These are phyloP conservation scores for Gouania willdenowi DNA, from an alignment of 2,797 vertebrate species.

Conservation along the genomic window DNA sequence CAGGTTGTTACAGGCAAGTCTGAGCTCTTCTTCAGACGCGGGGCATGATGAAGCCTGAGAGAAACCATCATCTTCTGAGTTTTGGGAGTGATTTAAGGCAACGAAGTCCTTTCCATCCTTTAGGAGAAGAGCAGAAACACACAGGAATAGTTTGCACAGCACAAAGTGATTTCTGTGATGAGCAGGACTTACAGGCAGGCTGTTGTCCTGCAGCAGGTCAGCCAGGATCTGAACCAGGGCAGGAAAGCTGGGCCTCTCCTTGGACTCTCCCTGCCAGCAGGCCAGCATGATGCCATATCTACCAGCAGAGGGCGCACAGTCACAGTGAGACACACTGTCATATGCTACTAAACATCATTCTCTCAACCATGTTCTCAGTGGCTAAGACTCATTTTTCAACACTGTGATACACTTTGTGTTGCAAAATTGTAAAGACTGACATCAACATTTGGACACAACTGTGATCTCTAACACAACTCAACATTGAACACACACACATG, in stretches of 20 bases:
- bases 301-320: slow-evolving; percentile 58
- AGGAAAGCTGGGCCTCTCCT: slow-evolving; percentile 88
- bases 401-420: no score
- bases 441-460: no score
- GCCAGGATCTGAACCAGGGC: slow-evolving; percentile 91
- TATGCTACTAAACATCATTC: no score
- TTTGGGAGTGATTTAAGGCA: slow-evolving; percentile 83
- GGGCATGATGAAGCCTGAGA: slow-evolving; percentile 87
- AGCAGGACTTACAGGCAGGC: slow-evolving; percentile 77
- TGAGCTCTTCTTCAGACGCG: slow-evolving; percentile 82
- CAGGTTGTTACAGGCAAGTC: slow-evolving; percentile 80
- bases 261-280: slow-evolving; percentile 95
- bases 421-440: no score
- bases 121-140: not conserved
- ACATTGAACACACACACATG: no score
- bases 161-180: not conserved
- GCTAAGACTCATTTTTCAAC: no score
- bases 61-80: slow-evolving; percentile 92
- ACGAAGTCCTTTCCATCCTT: slow-evolving; percentile 87
- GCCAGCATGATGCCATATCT: slow-evolving; percentile 96
- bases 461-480: no score
- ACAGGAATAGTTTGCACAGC: not conserved
- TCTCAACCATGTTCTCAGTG: no score
- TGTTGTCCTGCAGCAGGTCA: slow-evolving; percentile 89
- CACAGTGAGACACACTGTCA: slow-evolving; percentile 10